These are phyloP conservation scores for Drosophila nr. perissopoda DNA, from an alignment of 2,888 invertebrate species.

Conservation along the genomic window DNA sequence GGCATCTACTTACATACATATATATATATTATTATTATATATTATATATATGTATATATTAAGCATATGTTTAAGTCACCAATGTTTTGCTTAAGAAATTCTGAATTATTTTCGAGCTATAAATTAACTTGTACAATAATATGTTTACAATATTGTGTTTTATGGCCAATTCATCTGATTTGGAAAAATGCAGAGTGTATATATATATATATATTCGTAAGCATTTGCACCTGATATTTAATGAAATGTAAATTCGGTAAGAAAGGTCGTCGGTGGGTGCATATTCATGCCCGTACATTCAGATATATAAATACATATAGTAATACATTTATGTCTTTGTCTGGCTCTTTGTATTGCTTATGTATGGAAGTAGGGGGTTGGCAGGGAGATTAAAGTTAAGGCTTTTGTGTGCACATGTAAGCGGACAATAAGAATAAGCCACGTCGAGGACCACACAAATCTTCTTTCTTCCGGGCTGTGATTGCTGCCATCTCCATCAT, in stretches of 20 bases:
- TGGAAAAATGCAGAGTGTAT: neutral
- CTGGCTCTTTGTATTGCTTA: slow-evolving; percentile 8
- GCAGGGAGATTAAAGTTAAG: neutral
- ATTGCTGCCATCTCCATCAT: slow-evolving; percentile 48
- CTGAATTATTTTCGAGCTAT: neutral
- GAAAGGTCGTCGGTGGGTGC: neutral
- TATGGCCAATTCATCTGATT: neutral
- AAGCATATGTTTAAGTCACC: neutral
- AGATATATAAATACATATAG: neutral
- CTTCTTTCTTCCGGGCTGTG: slow-evolving; percentile 35
- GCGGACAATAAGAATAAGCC: slow-evolving; percentile 40
- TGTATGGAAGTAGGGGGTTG: neutral
- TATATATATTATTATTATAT: too few species aligned
- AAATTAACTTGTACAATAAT: neutral
- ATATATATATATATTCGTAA: slow-evolving; percentile 3
- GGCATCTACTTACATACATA: slow-evolving; percentile 28
- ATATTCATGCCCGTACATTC: neutral
- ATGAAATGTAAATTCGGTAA: slow-evolving; percentile 1
- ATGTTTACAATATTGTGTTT: neutral
- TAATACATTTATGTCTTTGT: neutral
- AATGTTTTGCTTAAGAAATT: neutral
- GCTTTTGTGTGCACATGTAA: slow-evolving; percentile 36
- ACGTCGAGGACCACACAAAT: slow-evolving; percentile 54
- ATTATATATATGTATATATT: too few species aligned
- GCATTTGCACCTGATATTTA: slow-evolving; percentile 2